phyloP scores from a whole-genome alignment of 2,113 vertebrate genomes.

The Catharus minimus region DNA sequence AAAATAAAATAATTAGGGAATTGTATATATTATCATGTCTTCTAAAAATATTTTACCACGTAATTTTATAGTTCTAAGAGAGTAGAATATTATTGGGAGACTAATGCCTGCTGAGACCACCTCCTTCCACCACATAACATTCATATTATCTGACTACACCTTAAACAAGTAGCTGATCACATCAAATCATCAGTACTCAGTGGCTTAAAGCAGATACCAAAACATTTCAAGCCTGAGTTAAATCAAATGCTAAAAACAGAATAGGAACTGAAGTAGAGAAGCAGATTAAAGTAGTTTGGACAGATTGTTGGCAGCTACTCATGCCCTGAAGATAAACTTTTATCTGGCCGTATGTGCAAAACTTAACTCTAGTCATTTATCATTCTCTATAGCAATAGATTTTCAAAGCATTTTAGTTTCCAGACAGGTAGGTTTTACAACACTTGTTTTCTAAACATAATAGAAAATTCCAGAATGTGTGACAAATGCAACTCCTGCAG shows the following conservation, averaged over 20 bases:
- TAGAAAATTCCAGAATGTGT: conserved; percentile 52
- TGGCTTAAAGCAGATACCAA: conserved; percentile 76
- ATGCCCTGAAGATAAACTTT: conserved; percentile 85
- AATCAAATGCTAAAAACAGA: conserved; percentile 76
- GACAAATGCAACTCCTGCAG: conserved; percentile 21
- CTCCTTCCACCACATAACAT: background rate
- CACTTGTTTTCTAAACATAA: conserved; percentile 30
- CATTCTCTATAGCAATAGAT: conserved; percentile 81
- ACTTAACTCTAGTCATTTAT: conserved; percentile 82
- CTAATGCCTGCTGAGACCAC: background rate
- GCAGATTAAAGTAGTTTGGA: conserved; percentile 85
- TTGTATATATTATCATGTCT: conserved; percentile 33
- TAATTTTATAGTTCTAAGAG: conserved; percentile 60
- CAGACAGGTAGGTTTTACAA: conserved; percentile 71
- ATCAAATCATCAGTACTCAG: conserved; percentile 25
- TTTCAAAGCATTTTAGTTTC: conserved; percentile 73
- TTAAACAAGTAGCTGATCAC: conserved; percentile 51
- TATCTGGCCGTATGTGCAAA: conserved; percentile 79
- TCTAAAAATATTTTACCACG: conserved; percentile 63
- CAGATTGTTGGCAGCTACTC: conserved; percentile 83
- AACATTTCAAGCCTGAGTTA: conserved; percentile 75
- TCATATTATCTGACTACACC: conserved; percentile 16
- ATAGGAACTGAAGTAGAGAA: conserved; percentile 79
- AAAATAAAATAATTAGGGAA: conserved; percentile 15
- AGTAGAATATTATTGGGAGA: conserved; percentile 60